Conservation (phyloP, 2,113 vertebrate genomes). For the Dunckerocampus dactyliophorus region DNA sequence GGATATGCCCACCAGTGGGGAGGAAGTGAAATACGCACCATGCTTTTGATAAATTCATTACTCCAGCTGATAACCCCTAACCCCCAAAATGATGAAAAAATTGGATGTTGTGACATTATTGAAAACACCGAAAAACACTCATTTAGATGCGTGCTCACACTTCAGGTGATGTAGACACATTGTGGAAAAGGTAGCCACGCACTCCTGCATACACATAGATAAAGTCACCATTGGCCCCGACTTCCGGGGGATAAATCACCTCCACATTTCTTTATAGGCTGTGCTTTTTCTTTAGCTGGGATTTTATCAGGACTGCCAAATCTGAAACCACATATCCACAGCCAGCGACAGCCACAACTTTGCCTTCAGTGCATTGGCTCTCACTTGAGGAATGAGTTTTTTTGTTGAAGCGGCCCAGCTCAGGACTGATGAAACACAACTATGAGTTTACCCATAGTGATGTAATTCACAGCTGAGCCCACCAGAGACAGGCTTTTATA, state of each 20-base stretch:
- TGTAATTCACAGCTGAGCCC: conserved; percentile 53
- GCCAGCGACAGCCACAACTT: conserved; percentile 41
- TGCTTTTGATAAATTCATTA: conserved; percentile 15
- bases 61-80: conserved; percentile 7
- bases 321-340: conserved; percentile 50
- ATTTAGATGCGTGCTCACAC: conserved; percentile 50
- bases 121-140: conserved; percentile 26
- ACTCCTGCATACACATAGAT: conserved; percentile 46
- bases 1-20: conserved; percentile 42
- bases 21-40: conserved; percentile 13
- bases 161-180: conserved; percentile 33
- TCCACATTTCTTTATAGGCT: conserved; percentile 41
- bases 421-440: conserved; percentile 56
- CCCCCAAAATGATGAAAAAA: neutral
- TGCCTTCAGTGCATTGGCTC: conserved; percentile 50
- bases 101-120: neutral
- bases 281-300: conserved; percentile 51
- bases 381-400: conserved; percentile 59
- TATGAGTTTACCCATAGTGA: conserved; percentile 49
- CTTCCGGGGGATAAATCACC: conserved; percentile 43
- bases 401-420: conserved; percentile 58
- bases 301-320: conserved; percentile 57
- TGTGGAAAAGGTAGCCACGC: conserved; percentile 45
- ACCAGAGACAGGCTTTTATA: conserved; percentile 43
- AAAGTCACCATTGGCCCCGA: conserved; percentile 36